A percentile compares a stretch with the other conserved stretches of the same genome.
These are phyloP conservation scores for Vannuccia rotundouncinata DNA, from an alignment of 2,888 invertebrate genomes.

Conservation along the genomic window DNA sequence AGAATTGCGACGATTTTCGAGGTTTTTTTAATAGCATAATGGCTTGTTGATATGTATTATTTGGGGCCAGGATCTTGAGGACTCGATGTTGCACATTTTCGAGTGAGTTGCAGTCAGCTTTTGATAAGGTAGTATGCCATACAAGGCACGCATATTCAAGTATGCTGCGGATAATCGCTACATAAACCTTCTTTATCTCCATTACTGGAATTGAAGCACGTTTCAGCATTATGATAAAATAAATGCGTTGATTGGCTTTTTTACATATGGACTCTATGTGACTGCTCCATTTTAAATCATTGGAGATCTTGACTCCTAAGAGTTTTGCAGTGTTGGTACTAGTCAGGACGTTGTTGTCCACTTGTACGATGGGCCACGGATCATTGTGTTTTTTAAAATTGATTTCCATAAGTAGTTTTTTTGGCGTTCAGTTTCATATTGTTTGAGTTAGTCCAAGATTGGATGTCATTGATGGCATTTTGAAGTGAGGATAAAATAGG, in stretches of 20 bases:
- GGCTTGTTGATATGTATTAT: conserved; percentile 20
- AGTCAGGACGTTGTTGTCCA: too few relatives aligned
- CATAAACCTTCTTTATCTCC: conserved; percentile 24
- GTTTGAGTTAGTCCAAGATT: conserved; percentile 26
- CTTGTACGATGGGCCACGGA: too few relatives aligned
- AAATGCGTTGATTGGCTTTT: conserved; percentile 26
- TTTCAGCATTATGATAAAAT: conserved; percentile 22
- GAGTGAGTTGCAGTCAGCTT: conserved; percentile 26
- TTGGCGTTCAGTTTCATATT: too few relatives aligned
- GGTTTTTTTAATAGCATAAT: conserved; percentile 21
- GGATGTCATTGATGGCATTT: conserved; percentile 16
- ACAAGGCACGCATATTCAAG: conserved; percentile 18
- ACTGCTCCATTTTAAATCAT: too few relatives aligned
- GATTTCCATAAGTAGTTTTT: too few relatives aligned
- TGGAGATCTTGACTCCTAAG: too few relatives aligned
- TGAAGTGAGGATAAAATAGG: conserved; percentile 21
- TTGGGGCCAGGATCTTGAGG: conserved; percentile 26
- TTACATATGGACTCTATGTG: conserved; percentile 21
- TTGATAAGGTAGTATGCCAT: conserved; percentile 22
- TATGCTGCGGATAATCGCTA: conserved; percentile 20
- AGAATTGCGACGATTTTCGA: conserved; percentile 26
- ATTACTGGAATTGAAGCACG: conserved; percentile 23
- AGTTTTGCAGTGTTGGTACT: too few relatives aligned
- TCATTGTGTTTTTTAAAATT: too few relatives aligned
- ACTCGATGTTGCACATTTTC: conserved; percentile 21